Percentiles rank a stretch among this genome's conserved stretches.
These are phyloP conservation scores for Magallana angulata DNA, from an alignment of 1,140 invertebrate species.

Conservation along the genomic window DNA sequence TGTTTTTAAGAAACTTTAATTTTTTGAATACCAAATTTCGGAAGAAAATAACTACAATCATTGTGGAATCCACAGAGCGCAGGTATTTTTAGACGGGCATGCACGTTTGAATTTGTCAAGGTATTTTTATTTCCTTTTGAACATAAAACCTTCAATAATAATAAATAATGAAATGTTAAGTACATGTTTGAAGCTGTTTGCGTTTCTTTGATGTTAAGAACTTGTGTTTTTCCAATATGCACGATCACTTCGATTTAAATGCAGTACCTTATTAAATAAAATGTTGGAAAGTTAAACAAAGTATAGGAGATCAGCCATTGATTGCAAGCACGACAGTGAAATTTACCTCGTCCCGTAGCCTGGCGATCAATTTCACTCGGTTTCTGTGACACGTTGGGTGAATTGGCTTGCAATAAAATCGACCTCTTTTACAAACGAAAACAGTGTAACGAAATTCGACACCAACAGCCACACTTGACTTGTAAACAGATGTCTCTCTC, in stretches of 20 bases:
- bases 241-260: background rate
- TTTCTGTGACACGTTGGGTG: slow-evolving; percentile 8
- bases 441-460: slow-evolving; percentile 23
- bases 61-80: no score
- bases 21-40: no score
- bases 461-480: background rate
- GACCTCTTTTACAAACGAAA: slow-evolving; percentile 2
- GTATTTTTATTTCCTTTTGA: no score
- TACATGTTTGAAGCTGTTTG: no score
- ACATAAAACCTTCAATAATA: no score
- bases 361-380: slow-evolving; percentile 2
- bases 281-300: slow-evolving; percentile 31
- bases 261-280: slow-evolving; percentile 20
- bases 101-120: no score
- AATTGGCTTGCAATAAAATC: slow-evolving; percentile 22
- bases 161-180: no score
- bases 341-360: background rate
- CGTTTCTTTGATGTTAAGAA: no score
- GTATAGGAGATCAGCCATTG: slow-evolving; percentile 3
- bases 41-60: no score
- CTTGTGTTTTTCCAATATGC: no score
- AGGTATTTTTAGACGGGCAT: no score
- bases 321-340: background rate
- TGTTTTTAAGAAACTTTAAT: no score
- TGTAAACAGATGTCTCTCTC: background rate